phyloP scores from a whole-genome alignment of 2,888 invertebrate species.

The Himalopsyche kuldschensis region DNA sequence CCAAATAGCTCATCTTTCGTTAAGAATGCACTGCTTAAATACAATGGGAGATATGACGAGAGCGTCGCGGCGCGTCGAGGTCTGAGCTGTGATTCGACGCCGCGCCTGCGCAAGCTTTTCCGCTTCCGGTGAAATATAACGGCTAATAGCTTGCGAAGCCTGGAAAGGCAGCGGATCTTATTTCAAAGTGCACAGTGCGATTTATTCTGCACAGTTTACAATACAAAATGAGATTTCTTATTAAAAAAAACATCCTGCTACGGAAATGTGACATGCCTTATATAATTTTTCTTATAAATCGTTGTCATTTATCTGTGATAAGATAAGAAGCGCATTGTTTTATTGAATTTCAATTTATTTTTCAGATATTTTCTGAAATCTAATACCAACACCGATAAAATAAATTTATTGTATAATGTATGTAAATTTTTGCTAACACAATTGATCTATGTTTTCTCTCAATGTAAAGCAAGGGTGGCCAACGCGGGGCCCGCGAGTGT shows the following conservation, averaged over 20 bases:
- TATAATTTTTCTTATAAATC: too few species aligned
- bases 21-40: neutral
- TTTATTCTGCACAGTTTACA: neutral
- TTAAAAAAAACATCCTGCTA: neutral
- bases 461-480: too few species aligned
- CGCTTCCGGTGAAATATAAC: neutral
- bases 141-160: neutral
- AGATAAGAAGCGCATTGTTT: too few species aligned
- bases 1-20: neutral
- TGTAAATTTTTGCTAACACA: too few species aligned
- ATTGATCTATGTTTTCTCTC: too few species aligned
- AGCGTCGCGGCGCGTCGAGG: neutral
- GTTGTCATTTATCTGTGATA: too few species aligned
- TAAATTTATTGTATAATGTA: too few species aligned
- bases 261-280: too few species aligned
- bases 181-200: neutral
- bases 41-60: neutral
- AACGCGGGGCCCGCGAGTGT: too few species aligned
- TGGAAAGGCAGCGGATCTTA: neutral
- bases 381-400: too few species aligned
- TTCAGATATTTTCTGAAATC: too few species aligned
- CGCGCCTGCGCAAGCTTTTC: neutral
- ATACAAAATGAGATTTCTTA: neutral
- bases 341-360: too few species aligned
- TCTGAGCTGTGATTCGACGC: neutral